These are phyloP conservation scores for Anastrepha obliqua DNA, from an alignment of 1,140 invertebrate genomes.

Conservation along the genomic window DNA sequence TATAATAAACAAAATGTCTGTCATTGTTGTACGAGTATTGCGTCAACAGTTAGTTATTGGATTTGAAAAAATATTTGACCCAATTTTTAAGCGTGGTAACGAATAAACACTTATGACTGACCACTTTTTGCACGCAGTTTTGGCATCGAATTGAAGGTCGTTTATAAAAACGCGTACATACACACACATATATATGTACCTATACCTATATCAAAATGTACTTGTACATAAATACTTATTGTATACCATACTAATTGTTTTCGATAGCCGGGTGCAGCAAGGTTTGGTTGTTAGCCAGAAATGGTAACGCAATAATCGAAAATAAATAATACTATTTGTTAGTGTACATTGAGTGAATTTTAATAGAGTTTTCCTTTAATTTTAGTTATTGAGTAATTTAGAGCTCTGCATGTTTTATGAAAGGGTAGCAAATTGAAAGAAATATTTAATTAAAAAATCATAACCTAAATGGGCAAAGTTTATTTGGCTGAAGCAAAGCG, in stretches of 20 bases:
- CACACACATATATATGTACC: background rate
- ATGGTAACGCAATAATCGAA: background rate
- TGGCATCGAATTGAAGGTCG: conserved; percentile 47
- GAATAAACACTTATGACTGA: conserved; percentile 28
- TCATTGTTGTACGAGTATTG: conserved; percentile 16
- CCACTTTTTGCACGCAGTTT: conserved; percentile 7
- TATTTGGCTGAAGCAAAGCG: too few species aligned
- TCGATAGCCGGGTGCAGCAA: conserved; percentile 21
- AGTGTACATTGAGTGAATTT: background rate
- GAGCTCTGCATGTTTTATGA: background rate
- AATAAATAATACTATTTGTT: background rate
- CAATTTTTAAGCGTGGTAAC: conserved; percentile 11
- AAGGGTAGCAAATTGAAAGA: background rate
- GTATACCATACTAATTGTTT: background rate
- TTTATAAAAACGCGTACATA: conserved; percentile 17
- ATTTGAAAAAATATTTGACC: conserved; percentile 34
- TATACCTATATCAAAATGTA: too few species aligned
- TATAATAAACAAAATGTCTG: background rate
- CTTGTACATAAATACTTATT: background rate
- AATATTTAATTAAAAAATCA: conserved; percentile 8
- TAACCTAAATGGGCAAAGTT: too few species aligned
- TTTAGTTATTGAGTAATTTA: background rate
- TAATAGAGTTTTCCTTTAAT: background rate
- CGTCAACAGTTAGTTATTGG: background rate
- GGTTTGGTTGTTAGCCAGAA: background rate